Percentiles rank a stretch among this genome's conserved stretches.
Evolutionary conservation across 1,140 invertebrate genomes (phyloP).

Genomic region (Condylostylus longicornis): DNA sequence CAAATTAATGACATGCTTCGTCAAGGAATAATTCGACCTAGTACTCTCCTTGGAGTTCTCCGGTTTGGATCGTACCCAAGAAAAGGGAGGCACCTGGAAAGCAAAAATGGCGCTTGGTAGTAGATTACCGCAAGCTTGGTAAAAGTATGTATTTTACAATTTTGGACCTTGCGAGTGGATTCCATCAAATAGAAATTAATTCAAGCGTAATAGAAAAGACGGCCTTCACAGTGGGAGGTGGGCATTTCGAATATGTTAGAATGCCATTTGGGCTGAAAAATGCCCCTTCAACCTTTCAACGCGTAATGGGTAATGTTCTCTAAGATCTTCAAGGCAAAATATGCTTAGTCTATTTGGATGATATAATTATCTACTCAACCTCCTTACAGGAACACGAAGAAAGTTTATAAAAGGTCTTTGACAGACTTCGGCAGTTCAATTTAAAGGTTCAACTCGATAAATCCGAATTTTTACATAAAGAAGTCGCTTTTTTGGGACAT

Average conservation of each 20-base stretch:
- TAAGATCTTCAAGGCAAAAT: constrained; percentile 3
- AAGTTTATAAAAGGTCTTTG: constrained; percentile 23
- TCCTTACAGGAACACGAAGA: constrained; percentile 15
- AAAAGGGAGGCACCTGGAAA: constrained; percentile 5
- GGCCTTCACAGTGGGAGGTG: constrained; percentile 22
- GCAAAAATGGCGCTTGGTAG: constrained; percentile 16
- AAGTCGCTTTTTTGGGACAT: constrained; percentile 20
- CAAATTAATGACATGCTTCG: no score
- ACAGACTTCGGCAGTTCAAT: constrained; percentile 13
- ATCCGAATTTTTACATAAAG: constrained; percentile 14
- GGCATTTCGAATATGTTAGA: constrained; percentile 11
- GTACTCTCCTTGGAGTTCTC: constrained; percentile 3
- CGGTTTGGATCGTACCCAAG: constrained; percentile 8
- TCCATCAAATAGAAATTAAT: constrained; percentile 33
- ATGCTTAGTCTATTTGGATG: constrained; percentile 5
- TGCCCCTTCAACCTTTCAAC: constrained; percentile 19
- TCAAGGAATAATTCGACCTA: constrained; percentile 7
- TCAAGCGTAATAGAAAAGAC: constrained; percentile 25
- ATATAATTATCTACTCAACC: constrained; percentile 6
- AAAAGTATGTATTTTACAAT: constrained; percentile 23
- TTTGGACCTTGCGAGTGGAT: constrained; percentile 32
- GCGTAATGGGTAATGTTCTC: constrained; percentile 10
- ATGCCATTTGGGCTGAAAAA: constrained; percentile 15
- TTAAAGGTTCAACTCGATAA: constrained; percentile 13
- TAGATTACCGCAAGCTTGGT: constrained; percentile 31